These are phyloP conservation scores for Brachionus asplanchnoidis DNA, from an alignment of 1,140 invertebrate species.

Conservation along the genomic window DNA sequence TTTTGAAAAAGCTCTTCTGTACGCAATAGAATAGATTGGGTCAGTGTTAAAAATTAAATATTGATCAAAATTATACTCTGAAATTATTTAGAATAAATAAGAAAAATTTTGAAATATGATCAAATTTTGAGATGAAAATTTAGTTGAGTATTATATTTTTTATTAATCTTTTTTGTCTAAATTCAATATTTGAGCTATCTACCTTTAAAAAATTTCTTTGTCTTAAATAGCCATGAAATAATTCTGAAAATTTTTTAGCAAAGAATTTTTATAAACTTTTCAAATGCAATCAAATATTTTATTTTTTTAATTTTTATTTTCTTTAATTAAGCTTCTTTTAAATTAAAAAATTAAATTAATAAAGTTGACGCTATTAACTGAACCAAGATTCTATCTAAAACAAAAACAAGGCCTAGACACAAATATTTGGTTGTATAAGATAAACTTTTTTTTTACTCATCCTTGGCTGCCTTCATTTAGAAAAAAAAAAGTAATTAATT, in stretches of 20 bases:
- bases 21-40: neutral
- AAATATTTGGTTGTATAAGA: neutral
- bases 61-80: neutral
- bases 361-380: neutral
- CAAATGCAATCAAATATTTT: neutral
- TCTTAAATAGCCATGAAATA: neutral
- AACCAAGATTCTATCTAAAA: neutral
- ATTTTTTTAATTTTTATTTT: neutral
- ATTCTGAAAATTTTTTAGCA: neutral
- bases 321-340: slow-evolving; percentile 4
- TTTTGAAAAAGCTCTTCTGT: too few species aligned
- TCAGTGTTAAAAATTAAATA: neutral
- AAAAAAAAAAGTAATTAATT: neutral
- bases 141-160: neutral
- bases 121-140: neutral
- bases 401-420: neutral
- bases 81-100: neutral
- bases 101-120: neutral
- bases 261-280: neutral
- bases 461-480: neutral
- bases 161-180: neutral
- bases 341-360: slow-evolving; percentile 8
- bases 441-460: neutral
- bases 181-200: neutral
- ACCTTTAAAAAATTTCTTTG: neutral